phyloP scores from a whole-genome alignment of 2,113 vertebrate genomes.

The Parus major region DNA sequence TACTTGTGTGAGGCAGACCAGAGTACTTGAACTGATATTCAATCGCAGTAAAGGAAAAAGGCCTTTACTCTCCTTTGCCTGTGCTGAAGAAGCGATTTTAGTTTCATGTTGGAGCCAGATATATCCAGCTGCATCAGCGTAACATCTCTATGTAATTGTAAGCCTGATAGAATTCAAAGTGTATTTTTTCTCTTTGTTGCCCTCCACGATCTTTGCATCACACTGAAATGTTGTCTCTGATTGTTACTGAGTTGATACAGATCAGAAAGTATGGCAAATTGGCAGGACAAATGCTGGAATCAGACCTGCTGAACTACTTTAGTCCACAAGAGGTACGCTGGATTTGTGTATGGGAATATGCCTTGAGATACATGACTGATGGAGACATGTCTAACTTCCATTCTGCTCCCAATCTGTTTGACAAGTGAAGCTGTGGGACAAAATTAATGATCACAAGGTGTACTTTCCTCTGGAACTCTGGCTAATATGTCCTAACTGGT shows the following conservation, averaged over 20 bases:
- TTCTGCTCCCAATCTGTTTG: background rate
- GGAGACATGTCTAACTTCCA: background rate
- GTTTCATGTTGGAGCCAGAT: background rate
- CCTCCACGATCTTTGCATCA: background rate
- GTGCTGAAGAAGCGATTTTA: background rate
- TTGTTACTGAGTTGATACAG: background rate
- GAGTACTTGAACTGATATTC: background rate
- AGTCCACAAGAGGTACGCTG: background rate
- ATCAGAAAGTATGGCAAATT: background rate
- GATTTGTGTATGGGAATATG: background rate
- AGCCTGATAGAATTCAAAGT: background rate
- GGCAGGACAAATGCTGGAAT: background rate
- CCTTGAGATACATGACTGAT: background rate
- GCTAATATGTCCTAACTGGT: background rate
- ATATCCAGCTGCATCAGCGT: background rate
- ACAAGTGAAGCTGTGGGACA: background rate
- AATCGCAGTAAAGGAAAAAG: background rate
- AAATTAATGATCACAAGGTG: background rate
- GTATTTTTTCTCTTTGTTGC: background rate
- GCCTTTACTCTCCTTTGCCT: background rate
- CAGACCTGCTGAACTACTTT: background rate
- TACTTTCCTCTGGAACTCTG: background rate
- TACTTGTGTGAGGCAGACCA: background rate
- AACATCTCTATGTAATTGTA: background rate
- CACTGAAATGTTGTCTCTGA: background rate